Evolutionary conservation across 1,140 invertebrate genomes (phyloP), one percentile per base, ranked within the genome.

Genomic region (Pantala flavescens): DNA sequence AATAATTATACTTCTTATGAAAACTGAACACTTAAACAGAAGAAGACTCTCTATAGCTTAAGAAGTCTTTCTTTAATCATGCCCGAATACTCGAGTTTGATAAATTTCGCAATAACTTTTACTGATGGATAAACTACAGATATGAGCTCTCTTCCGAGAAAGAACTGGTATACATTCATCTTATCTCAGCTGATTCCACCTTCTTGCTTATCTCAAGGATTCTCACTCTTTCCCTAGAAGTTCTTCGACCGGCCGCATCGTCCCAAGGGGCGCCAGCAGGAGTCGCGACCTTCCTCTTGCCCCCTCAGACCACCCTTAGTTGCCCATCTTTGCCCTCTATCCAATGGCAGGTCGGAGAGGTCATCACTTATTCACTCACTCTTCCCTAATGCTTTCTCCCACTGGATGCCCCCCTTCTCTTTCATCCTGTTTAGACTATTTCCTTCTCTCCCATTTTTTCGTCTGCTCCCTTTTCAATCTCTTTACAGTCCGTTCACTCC

Each of bases 291-390:
- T 21, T 63, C n/a, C 49, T 63, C 49, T 16, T 63, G 1, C 49
- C 49, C 49, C 49, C 49, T 14, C 49, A 21, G 28, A 36, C 2
- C 49, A 16, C 49, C 49, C 49, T 63, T 21, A 63, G 49, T 63
- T 16, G 49, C 49, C 49, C 49, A 63, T 63, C 49, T 63, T 36
- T 63, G 49, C 49, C 49, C 49, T 21, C 49, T 21, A 16, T 19
- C 49, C 49, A 63, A 21, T 63, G 49, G 16, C 49, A 63, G 49
- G 49, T 63, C 49, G 49, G 14, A 21, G 49, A 12, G 49, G 49
- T 63, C 49, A 63, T 63, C 49, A 63, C 49, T 63, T 63, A 63
- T 63, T 63, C 49, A 63, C 49, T 63, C 49, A 63, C 49, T 63
- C 49, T 63, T 63, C 49, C 49, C 49, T 63, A 63, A 63, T 63